Evolutionary conservation across 92 coral and sea anemone genomes (phyloP).

Genomic region (Isaurus tuberculatus): DNA sequence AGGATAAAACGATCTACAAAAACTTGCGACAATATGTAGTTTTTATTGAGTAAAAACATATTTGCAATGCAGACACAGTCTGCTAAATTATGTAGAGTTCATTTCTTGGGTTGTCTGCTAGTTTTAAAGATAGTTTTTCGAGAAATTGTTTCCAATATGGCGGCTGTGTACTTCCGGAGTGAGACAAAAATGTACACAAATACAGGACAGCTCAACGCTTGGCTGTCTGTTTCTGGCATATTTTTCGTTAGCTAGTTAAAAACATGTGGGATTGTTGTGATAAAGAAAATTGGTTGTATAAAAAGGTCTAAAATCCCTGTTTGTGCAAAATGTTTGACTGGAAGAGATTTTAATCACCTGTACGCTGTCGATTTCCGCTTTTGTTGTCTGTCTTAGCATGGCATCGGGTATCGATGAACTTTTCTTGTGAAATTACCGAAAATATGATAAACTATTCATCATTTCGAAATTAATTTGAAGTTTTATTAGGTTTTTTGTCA

Average conservation of each 20-base stretch:
- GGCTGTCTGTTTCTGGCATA: constrained; percentile 1
- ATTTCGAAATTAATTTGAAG: neutral
- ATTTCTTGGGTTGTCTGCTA: neutral
- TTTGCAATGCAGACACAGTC: neutral
- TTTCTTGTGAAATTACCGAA: neutral
- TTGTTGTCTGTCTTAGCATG: neutral
- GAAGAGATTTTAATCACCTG: constrained; percentile 24
- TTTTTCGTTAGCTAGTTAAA: constrained; percentile 8
- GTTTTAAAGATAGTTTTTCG: neutral
- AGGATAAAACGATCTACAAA: neutral
- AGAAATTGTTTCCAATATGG: constrained; percentile 58
- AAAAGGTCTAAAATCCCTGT: neutral
- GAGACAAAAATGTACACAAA: constrained; percentile 41
- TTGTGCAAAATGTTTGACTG: neutral
- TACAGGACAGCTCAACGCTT: neutral
- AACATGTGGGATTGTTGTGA: neutral
- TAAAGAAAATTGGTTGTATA: neutral
- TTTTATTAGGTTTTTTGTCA: neutral
- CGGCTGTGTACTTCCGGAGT: constrained; percentile 77
- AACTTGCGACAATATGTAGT: neutral
- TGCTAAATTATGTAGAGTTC: neutral
- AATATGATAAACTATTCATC: neutral
- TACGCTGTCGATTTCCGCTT: constrained; percentile 38
- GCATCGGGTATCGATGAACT: constrained; percentile 22
- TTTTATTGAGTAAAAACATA: neutral